phyloP scores from a whole-genome alignment of 1,140 invertebrate species.

The Acromyrmex charruanus region DNA sequence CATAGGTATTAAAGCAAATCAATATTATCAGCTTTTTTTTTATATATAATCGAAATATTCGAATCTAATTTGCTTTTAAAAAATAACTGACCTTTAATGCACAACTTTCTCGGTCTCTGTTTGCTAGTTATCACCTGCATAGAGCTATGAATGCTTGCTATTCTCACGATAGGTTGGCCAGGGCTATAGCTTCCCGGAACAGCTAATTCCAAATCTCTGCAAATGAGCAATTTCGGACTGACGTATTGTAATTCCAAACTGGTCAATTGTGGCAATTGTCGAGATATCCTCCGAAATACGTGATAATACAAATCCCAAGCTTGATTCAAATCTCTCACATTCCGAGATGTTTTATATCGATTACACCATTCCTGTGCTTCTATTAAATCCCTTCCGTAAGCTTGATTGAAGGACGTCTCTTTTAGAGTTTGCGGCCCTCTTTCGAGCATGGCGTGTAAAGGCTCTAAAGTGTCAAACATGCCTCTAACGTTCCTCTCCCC shows the following conservation, averaged over 20 bases:
- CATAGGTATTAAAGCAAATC: not conserved
- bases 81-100: slow-evolving; percentile 91
- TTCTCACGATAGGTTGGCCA: slow-evolving; percentile 94
- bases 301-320: slow-evolving; percentile 99
- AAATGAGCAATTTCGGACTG: slow-evolving; percentile 95
- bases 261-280: slow-evolving; percentile 96
- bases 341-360: slow-evolving; percentile 93
- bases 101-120: slow-evolving; percentile 97
- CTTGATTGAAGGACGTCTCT: slow-evolving; percentile 98
- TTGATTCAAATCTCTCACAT: slow-evolving; percentile 96
- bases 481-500: slow-evolving; percentile 97
- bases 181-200: slow-evolving; percentile 98
- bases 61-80: slow-evolving; percentile 19
- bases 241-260: slow-evolving; percentile 98
- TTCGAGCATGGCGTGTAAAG: slow-evolving; percentile 97
- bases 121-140: slow-evolving; percentile 98
- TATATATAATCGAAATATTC: not conserved
- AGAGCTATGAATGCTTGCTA: slow-evolving; percentile 94
- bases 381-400: slow-evolving; percentile 97
- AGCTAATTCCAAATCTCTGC: slow-evolving; percentile 96
- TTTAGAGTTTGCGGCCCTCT: slow-evolving; percentile 97
- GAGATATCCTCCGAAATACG: slow-evolving; percentile 97
- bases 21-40: not conserved
- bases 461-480: slow-evolving; percentile 98
- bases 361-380: slow-evolving; percentile 98